Percentiles rank a stretch among this genome's conserved stretches.
phyloP scores from a whole-genome alignment of 1,140 invertebrate species.

The Drosophila parvula region DNA sequence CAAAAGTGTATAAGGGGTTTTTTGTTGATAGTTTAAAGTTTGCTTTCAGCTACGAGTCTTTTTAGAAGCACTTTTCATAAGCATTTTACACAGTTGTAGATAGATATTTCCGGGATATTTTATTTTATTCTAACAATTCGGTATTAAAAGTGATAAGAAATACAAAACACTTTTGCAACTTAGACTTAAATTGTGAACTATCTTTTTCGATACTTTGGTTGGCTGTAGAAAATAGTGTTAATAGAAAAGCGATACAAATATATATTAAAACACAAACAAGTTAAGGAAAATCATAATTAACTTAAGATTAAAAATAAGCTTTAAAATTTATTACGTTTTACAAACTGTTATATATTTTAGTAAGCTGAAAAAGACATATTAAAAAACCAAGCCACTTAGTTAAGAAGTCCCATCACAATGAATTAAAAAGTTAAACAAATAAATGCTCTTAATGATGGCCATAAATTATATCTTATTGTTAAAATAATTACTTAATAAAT shows the following conservation, averaged over 20 bases:
- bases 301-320: not conserved
- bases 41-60: not conserved
- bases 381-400: rapidly evolving
- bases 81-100: not conserved
- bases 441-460: not conserved
- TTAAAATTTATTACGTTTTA: too few species aligned
- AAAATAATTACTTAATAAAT: constrained; percentile 3
- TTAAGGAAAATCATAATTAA: not conserved
- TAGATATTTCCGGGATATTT: not conserved
- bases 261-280: not conserved
- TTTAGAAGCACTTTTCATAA: not conserved
- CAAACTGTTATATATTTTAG: not conserved
- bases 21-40: not conserved
- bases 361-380: not conserved
- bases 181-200: not conserved
- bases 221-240: not conserved
- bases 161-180: not conserved
- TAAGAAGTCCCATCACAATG: not conserved
- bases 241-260: not conserved
- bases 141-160: not conserved
- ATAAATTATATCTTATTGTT: not conserved
- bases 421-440: too few species aligned
- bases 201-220: not conserved
- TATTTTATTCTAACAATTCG: too few species aligned
- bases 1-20: not conserved